Base-by-base conservation (phyloP, 1,140 invertebrate genomes). In the Diprion similis region DNA sequence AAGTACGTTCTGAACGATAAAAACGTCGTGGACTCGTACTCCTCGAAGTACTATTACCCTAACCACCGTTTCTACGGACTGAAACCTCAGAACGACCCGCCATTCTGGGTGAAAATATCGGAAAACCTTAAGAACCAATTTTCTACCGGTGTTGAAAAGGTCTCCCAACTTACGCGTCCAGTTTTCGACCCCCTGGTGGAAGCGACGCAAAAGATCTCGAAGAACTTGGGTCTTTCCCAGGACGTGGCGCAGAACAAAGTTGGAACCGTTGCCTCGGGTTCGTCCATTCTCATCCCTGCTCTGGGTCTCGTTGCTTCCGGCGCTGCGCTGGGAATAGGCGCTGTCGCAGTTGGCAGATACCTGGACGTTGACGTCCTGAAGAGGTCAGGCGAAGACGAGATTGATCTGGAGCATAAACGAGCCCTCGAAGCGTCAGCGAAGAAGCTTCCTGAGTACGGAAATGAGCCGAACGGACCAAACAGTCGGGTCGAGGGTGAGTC, bases 261-360 rank as follows among this genome's bases (percentile, higher is more conserved):
- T n/a, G 93, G 92, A 1, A 89, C 91, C 9, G 89, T 91, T 0
- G 89, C 85, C n/a, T 78, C 87, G 0, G 89, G 89, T 4, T 85
- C 87, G 0, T 90, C 92, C 0, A 91, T 93, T 0, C 88, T 95
- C 71, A 86, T 94, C n/a, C 94, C 93, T 24, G 93, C 93, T 8
- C 83, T 94, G 17, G 93, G 93, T 10, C 85, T 94, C 0, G 92
- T 95, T 73, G 94, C 94, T 18, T 93, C 94, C 1, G 94, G 94
- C 6, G 93, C 94, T 13, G 94, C 94, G 10, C 86, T 95, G 8
- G 94, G 94, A 1, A 89, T 95, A 2, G 94, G 94, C 19, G 94
- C 94, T 0, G 92, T 94, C 0, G 94, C 94, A 3, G 91, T 95
- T 47, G 94, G 94, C 10, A 89, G 92, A 73, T 91, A 93, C 77